Evolutionary conservation across 2,888 invertebrate species (phyloP).

Genomic region (Pterostichus niger): DNA sequence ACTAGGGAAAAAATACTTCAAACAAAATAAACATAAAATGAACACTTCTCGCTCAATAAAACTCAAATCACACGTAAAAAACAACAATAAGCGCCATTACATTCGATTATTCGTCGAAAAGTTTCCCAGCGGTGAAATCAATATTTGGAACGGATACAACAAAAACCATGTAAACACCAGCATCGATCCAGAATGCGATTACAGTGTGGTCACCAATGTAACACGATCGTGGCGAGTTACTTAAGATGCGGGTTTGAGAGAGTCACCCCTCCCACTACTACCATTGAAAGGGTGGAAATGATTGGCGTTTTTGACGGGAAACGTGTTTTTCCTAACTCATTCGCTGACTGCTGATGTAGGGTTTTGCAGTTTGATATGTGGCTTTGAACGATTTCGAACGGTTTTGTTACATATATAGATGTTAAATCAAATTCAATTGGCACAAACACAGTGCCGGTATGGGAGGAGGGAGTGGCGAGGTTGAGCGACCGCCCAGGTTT

Average conservation of each 20-base stretch:
- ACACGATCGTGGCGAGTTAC: slow-evolving; percentile 2
- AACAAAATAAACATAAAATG: slow-evolving; percentile 20
- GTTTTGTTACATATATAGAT: not conserved
- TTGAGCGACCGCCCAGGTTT: too few relatives aligned
- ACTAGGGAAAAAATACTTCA: not conserved
- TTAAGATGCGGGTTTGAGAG: not conserved
- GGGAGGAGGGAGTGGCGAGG: too few relatives aligned
- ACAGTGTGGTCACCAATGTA: slow-evolving; percentile 21
- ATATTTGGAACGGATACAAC: slow-evolving; percentile 31
- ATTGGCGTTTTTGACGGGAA: slow-evolving; percentile 10
- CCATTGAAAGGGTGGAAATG: not conserved
- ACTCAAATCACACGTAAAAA: slow-evolving; percentile 35
- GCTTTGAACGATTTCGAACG: not conserved
- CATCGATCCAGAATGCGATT: slow-evolving; percentile 40
- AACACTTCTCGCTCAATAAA: slow-evolving; percentile 28
- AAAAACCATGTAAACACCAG: slow-evolving; percentile 12
- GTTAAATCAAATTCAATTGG: not conserved
- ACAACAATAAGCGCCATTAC: slow-evolving; percentile 32
- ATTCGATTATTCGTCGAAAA: slow-evolving; percentile 38
- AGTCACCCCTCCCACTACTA: not conserved
- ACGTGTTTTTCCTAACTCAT: not conserved
- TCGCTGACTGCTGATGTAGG: slow-evolving; percentile 12
- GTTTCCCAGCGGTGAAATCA: slow-evolving; percentile 28
- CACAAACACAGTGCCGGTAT: too few relatives aligned
- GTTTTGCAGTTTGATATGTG: not conserved